These are phyloP conservation scores for Heliothis subflexa DNA, from an alignment of 1,140 invertebrate species.

Conservation along the genomic window DNA sequence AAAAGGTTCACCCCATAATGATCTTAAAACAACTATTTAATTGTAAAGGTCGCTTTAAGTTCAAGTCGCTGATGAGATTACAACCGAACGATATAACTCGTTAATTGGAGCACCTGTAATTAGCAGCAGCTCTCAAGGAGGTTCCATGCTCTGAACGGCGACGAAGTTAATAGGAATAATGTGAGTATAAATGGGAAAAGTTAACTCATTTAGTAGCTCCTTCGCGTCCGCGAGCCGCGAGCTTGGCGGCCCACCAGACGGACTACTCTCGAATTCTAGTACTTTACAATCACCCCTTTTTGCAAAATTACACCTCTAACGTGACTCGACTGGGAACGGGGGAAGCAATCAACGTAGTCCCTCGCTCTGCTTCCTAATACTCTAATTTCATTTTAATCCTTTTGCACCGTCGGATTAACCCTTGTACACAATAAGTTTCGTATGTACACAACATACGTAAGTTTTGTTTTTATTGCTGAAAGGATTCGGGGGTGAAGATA, in stretches of 20 bases:
- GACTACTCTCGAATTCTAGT: slow-evolving; percentile 54
- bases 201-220: slow-evolving; percentile 75
- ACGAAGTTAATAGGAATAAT: slow-evolving; percentile 78
- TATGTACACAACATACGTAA: slow-evolving; percentile 31
- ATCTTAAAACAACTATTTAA: slow-evolving; percentile 38
- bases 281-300: slow-evolving; percentile 75
- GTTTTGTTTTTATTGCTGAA: slow-evolving; percentile 15
- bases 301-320: slow-evolving; percentile 72
- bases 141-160: slow-evolving; percentile 64
- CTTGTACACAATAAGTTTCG: slow-evolving; percentile 41
- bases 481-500: slow-evolving; percentile 19
- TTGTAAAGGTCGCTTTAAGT: slow-evolving; percentile 51
- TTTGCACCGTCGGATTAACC: slow-evolving; percentile 50
- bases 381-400: slow-evolving; percentile 59
- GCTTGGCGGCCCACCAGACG: slow-evolving; percentile 52
- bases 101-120: slow-evolving; percentile 65
- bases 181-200: slow-evolving; percentile 80
- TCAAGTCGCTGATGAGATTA: slow-evolving; percentile 54
- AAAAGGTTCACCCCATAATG: background rate
- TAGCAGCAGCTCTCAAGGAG: slow-evolving; percentile 55
- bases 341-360: slow-evolving; percentile 53
- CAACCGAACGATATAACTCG: slow-evolving; percentile 59
- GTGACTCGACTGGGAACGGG: slow-evolving; percentile 62
- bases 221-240: slow-evolving; percentile 61
- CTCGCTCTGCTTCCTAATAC: slow-evolving; percentile 53